Base-by-base conservation (phyloP, 2,113 vertebrate genomes). In the Kryptolebias marmoratus region DNA sequence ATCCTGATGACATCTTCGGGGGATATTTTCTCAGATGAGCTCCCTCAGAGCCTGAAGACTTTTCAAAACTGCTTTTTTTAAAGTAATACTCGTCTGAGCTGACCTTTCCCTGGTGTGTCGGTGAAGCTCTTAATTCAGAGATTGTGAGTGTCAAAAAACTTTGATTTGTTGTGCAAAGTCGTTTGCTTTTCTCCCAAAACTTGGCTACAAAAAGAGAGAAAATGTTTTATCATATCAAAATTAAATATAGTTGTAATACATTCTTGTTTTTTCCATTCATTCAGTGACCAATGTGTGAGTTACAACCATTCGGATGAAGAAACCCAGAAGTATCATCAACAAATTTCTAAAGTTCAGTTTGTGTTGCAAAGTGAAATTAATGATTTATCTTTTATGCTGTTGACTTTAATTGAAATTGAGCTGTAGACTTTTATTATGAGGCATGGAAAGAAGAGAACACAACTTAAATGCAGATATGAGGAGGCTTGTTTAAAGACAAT, bases 1-100 rank as follows among this genome's bases (percentile, higher is more conserved):
- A 32, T 31, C 61, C 61, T 63, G 45, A 30, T 30, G 45, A 58
- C 66, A 69, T 39, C 18, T 32, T 49, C 57, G 15, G 55, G 30
- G n/a, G 31, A 49, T 49, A 18, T 69, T 59, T 69, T 60, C 56
- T 39, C 12, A 28, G 55, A 58, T 32, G 28, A 64, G 60, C 42
- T 61, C n/a, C 39, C 64, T 31, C n/a, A 71, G 58, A 53, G 15
- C 57, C 22, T 61, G 47, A 52, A 60, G 32, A 47, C 44, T 36
- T 50, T 50, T 2, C 9, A 36, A 58, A 58, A 57, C 13, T 3
- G 31, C 9, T 18, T 18, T 59, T 42, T 13, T 39, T 39, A 12
- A 12, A 18, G 16, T 39, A 4, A 36, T 59, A 31, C 30, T 42
- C 57, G 39, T 11, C 12, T 39, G 31, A 14, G 18, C 57, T 42